These are phyloP conservation scores for Chromoteleia sp. DNA, from an alignment of 2,888 invertebrate species.

Conservation along the genomic window DNA sequence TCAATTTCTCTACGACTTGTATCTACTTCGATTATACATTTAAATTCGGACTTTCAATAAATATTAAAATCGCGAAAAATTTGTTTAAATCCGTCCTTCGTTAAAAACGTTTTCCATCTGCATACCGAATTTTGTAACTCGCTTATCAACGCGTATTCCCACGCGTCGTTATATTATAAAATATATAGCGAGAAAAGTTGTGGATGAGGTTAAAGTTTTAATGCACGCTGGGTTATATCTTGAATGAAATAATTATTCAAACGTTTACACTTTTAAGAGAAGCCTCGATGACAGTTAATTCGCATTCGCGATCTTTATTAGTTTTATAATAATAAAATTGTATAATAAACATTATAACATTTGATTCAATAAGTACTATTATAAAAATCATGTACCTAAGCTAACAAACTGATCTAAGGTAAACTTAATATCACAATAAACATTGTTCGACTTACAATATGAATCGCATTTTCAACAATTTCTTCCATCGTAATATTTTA, in stretches of 20 bases:
- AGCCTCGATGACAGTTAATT: not conserved
- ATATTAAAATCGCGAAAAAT: slow-evolving; percentile 4
- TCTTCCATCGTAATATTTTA: no score
- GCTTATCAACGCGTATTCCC: slow-evolving; percentile 22
- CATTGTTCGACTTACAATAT: no score
- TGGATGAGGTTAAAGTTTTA: slow-evolving; percentile 7
- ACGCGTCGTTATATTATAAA: slow-evolving; percentile 23
- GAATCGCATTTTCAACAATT: no score
- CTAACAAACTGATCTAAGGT: no score
- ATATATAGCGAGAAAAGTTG: slow-evolving; percentile 17
- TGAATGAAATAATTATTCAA: not conserved
- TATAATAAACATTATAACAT: no score
- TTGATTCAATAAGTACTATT: no score
- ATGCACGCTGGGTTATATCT: slow-evolving; percentile 1
- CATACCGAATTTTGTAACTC: slow-evolving; percentile 20
- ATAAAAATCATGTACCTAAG: no score
- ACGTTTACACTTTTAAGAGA: not conserved
- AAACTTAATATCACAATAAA: no score
- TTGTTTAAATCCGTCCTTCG: slow-evolving; percentile 1
- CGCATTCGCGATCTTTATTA: no score
- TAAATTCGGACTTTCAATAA: slow-evolving; percentile 15
- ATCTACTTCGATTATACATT: slow-evolving; percentile 7
- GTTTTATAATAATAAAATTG: no score
- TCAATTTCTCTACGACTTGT: slow-evolving; percentile 5
- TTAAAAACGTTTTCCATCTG: slow-evolving; percentile 15